Evolutionary conservation across 2,888 invertebrate genomes (phyloP).

Genomic region (Mythimna impura): DNA sequence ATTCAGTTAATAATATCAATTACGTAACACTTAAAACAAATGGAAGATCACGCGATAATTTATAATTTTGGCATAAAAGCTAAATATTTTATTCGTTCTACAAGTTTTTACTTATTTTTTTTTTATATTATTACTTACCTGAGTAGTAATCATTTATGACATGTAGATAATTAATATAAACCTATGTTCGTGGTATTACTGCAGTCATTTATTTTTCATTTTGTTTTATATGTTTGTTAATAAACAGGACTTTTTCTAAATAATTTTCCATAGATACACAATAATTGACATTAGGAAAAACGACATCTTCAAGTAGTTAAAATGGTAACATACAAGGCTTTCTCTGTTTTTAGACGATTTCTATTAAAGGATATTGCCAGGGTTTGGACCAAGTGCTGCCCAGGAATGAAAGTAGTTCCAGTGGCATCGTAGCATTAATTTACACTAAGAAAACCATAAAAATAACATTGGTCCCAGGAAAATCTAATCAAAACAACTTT

Average conservation of each 20-base stretch:
- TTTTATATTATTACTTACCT: neutral
- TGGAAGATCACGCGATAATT: neutral
- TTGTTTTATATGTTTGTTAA: neutral
- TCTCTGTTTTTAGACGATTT: conserved; percentile 4
- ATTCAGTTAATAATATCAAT: conserved; percentile 9
- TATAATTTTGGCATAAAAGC: conserved; percentile 15
- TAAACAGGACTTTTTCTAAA: neutral
- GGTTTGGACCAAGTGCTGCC: too few relatives aligned
- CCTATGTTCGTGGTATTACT: too few relatives aligned
- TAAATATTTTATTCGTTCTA: conserved; percentile 8
- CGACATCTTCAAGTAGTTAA: neutral
- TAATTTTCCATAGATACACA: neutral
- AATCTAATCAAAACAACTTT: too few relatives aligned
- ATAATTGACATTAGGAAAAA: conserved; percentile 1
- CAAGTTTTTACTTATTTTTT: neutral
- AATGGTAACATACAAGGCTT: conserved; percentile 2
- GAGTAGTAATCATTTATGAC: neutral
- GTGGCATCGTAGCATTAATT: too few relatives aligned
- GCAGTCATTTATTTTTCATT: conserved; percentile 1
- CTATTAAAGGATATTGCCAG: neutral
- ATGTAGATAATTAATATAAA: neutral
- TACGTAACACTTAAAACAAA: conserved; percentile 3
- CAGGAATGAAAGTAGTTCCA: too few relatives aligned
- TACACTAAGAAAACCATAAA: too few relatives aligned
- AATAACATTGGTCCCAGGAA: too few relatives aligned